Percentiles rank a stretch among this genome's conserved stretches.
Evolutionary conservation across 1,140 invertebrate genomes (phyloP).

Genomic region (Eueides isabella): DNA sequence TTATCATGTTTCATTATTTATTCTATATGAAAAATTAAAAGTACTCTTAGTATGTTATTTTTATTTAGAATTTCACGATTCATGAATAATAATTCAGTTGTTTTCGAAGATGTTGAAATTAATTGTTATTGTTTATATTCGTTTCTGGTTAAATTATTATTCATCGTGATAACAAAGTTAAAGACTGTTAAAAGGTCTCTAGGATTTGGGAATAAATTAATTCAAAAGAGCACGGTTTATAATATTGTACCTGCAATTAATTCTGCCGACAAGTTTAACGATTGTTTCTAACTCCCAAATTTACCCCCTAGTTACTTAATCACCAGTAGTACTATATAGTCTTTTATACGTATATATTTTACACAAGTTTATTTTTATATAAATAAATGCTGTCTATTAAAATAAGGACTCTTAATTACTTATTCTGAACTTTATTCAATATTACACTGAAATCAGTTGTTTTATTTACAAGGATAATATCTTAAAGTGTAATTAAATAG

Average conservation of each 20-base stretch:
- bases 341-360: neutral
- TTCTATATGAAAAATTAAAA: neutral
- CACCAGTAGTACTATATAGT: neutral
- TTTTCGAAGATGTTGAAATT: constrained; percentile 1
- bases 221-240: constrained; percentile 23
- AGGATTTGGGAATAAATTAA: constrained; percentile 29
- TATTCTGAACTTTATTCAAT: no score
- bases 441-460: no score
- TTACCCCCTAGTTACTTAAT: constrained; percentile 7
- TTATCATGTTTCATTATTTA: neutral
- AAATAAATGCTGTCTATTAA: no score
- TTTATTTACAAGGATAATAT: no score
- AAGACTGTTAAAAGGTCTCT: constrained; percentile 26
- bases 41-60: neutral
- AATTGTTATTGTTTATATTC: constrained; percentile 17
- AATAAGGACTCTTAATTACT: no score
- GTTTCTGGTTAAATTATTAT: constrained; percentile 23
- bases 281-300: constrained; percentile 13
- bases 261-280: constrained; percentile 26
- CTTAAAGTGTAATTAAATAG: no score
- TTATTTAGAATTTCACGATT: neutral
- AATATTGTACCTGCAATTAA: constrained; percentile 30
- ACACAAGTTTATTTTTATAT: no score
- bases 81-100: neutral
- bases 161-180: constrained; percentile 23